Base-by-base conservation (phyloP, 2,113 vertebrate genomes). In the Aegypius monachus region DNA sequence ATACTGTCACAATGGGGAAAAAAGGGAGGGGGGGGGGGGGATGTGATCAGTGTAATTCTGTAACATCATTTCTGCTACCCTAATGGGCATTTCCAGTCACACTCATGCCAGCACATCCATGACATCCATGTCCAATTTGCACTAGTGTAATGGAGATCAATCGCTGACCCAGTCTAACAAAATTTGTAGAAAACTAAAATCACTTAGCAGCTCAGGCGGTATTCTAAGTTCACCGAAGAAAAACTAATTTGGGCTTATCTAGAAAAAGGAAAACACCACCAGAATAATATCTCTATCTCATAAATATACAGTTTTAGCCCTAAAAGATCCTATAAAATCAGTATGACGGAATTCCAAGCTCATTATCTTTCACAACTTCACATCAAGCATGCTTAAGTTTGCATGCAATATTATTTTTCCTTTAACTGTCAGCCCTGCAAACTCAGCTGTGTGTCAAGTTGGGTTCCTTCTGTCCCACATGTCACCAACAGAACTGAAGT, bases 391-490 rank as follows among this genome's bases (percentile, higher is more conserved):
- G 67, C 59, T 71, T 71, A 77, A 90, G 82, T 73, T 90, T 7
- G 0, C 45, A 70, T 11, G 67, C 17, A 80, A 7, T 86, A 42
- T 38, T 81, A 86, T 81, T 86, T 84, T 78, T 53, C n/a, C 79
- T 82, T 48, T 68, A 81, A 72, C 84, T 88, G 74, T 77, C 93
- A 82, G 58, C 42, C 78, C 92, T 83, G 78, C 53, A 91, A 93
- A 83, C n/a, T 96, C 95, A 88, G 55, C 79, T 77, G 31, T 16
- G 19, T 75, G 78, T 96, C 95, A 96, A 58, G 38, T 22, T 86
- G 55, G 32, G 45, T 55, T 95, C 90, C 42, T 81, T 70, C 78
- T 70, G 34, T 88, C 71, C 75, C 47, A 78, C 79, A 59, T 0
- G 0, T 77, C 88, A 88, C 11, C n/a, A 73, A 58, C 19, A 47